Conservation (phyloP, 2,888 invertebrate genomes). For the Steinernema scapterisci region DNA sequence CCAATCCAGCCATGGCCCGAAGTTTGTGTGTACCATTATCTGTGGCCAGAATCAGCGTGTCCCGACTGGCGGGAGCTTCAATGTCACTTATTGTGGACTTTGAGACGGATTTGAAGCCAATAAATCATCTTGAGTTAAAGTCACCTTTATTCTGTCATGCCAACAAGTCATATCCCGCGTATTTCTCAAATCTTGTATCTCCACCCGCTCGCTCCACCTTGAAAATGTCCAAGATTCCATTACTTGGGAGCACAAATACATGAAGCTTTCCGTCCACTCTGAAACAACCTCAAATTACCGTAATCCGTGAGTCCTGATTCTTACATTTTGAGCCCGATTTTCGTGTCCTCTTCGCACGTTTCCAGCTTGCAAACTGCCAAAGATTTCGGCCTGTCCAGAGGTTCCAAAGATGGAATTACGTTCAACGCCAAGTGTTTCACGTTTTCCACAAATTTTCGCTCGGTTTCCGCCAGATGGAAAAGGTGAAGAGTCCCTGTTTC, state of each 20-base stretch:
- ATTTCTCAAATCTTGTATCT: too few species aligned
- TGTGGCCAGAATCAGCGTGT: too few species aligned
- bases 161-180: too few species aligned
- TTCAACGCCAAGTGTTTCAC: not conserved
- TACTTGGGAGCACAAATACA: not conserved
- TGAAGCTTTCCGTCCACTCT: not conserved
- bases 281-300: not conserved
- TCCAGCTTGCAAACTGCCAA: not conserved
- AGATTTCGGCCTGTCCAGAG: not conserved
- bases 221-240: not conserved
- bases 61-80: too few species aligned
- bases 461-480: not conserved
- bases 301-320: not conserved
- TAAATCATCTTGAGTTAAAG: too few species aligned
- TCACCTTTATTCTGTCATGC: too few species aligned
- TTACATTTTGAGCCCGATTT: not conserved
- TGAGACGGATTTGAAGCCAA: too few species aligned
- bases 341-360: not conserved
- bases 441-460: not conserved
- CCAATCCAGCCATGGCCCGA: too few species aligned
- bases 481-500: conserved; percentile 1
- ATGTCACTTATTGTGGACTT: too few species aligned
- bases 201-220: not conserved
- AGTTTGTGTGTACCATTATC: too few species aligned
- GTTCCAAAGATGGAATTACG: not conserved